phyloP scores from a whole-genome alignment of 2,113 vertebrate species.

The Poecile atricapillus region DNA sequence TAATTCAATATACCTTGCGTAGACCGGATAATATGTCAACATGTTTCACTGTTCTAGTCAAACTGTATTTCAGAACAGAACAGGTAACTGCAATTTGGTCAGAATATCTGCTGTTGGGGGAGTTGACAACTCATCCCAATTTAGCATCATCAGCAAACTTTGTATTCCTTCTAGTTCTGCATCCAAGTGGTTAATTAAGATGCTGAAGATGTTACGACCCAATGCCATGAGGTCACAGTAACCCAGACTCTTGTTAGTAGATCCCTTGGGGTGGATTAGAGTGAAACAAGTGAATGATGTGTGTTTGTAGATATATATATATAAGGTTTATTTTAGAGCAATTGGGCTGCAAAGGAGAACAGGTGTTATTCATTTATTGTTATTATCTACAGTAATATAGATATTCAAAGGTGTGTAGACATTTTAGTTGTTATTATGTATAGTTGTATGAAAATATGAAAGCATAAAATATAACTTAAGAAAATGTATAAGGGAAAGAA shows the following conservation, averaged over 20 bases:
- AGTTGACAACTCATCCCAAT: rapidly evolving
- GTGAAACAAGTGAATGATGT: rapidly evolving
- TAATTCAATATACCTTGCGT: neutral
- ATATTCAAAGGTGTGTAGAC: neutral
- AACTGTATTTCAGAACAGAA: neutral
- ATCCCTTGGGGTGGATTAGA: neutral
- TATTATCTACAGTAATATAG: neutral
- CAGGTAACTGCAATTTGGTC: neutral
- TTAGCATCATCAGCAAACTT: neutral
- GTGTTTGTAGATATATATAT: neutral
- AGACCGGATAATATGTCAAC: neutral
- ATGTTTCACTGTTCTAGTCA: neutral
- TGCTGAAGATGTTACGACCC: rapidly evolving
- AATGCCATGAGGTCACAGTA: rapidly evolving
- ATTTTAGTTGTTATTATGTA: neutral
- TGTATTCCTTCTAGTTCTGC: neutral
- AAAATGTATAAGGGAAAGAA: neutral
- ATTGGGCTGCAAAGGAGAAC: neutral
- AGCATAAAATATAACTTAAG: neutral
- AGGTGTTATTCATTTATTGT: neutral
- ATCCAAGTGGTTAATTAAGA: neutral
- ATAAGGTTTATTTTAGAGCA: neutral
- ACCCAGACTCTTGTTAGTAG: neutral
- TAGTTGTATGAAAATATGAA: neutral
- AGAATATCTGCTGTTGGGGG: neutral